These are phyloP conservation scores for Darevskia nairensis DNA, from an alignment of 2,797 vertebrate species.

Conservation along the genomic window DNA sequence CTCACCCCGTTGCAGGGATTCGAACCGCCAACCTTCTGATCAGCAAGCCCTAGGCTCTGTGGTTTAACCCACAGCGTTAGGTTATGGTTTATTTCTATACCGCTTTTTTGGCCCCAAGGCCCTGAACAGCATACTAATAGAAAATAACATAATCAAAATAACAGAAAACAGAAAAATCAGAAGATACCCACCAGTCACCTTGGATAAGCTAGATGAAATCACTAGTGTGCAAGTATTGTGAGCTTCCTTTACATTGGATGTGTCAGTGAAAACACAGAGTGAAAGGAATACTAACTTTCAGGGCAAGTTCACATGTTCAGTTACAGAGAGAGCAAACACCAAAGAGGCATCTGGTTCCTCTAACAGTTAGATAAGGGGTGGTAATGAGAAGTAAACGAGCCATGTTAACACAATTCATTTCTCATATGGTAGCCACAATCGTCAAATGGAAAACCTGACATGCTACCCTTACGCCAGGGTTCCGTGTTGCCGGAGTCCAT, in stretches of 20 bases:
- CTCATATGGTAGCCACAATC: not conserved
- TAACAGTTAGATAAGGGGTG: not conserved
- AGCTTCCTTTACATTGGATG: not conserved
- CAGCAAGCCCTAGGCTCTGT: too few species aligned
- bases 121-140: not conserved
- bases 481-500: not conserved
- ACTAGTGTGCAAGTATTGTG: not conserved
- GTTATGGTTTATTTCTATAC: too few species aligned
- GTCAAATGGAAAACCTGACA: not conserved
- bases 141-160: too few species aligned
- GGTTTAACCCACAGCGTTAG: too few species aligned
- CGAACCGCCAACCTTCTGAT: too few species aligned
- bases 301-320: not conserved
- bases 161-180: not conserved
- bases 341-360: not conserved
- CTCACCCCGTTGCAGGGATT: too few species aligned
- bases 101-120: too few species aligned
- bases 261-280: not conserved
- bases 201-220: not conserved
- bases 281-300: not conserved
- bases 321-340: not conserved
- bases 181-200: not conserved
- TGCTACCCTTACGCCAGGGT: not conserved
- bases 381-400: not conserved
- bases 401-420: slow-evolving; percentile 1